phyloP scores from a whole-genome alignment of 2,113 vertebrate species.

The Scytalopus superciliaris region DNA sequence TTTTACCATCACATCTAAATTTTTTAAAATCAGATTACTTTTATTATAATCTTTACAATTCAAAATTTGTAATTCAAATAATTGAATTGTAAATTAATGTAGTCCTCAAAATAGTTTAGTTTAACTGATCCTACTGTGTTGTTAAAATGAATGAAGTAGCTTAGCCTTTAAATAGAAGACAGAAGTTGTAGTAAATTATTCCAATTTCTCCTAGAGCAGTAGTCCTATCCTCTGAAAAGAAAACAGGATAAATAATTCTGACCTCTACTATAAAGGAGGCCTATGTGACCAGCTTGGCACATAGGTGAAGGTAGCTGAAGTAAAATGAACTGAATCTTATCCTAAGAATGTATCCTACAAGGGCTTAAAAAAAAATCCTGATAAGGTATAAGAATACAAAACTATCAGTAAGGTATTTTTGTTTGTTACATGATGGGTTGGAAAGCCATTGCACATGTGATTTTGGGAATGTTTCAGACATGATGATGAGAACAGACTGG shows the following conservation, averaged over 20 bases:
- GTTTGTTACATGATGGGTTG: not conserved
- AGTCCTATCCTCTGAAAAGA: not conserved
- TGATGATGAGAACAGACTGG: constrained; percentile 6
- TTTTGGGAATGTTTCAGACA: constrained; percentile 53
- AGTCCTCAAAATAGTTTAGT: not conserved
- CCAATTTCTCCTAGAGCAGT: not conserved
- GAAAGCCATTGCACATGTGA: constrained; percentile 6
- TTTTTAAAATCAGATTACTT: not conserved
- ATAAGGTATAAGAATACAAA: not conserved
- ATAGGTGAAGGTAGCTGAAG: not conserved
- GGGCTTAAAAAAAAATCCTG: not conserved
- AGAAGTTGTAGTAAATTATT: not conserved
- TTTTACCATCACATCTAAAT: not conserved
- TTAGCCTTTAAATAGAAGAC: not conserved
- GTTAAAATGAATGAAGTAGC: not conserved
- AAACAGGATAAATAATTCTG: not conserved
- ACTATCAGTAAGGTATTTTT: not conserved
- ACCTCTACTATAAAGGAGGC: not conserved
- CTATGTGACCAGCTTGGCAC: not conserved
- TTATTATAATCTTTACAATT: not conserved
- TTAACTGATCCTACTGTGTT: not conserved
- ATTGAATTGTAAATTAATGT: not conserved
- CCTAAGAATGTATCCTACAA: not conserved
- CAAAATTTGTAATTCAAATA: not conserved
- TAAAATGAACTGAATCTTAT: not conserved